phyloP scores from a whole-genome alignment of 2,113 vertebrate genomes.

The Calidris pugnax region DNA sequence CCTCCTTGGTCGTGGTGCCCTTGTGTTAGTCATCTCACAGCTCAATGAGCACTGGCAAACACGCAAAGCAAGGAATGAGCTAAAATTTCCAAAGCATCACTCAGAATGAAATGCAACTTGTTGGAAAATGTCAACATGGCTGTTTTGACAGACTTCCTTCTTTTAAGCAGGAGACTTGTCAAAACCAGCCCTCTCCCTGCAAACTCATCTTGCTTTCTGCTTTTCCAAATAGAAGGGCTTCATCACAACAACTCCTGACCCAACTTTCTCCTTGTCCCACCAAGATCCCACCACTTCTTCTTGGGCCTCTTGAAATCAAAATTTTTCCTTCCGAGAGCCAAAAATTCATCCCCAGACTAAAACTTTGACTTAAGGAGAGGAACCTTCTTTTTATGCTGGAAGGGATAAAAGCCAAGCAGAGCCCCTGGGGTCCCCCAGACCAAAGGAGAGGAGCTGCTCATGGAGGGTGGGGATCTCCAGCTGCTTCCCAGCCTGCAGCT shows the following conservation, averaged over 20 bases:
- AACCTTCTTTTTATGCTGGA: neutral
- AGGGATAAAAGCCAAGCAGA: neutral
- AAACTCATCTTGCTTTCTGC: neutral
- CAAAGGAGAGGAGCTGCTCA: neutral
- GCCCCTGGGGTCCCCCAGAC: neutral
- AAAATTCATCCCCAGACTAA: neutral
- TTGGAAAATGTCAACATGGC: conserved; percentile 52
- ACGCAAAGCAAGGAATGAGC: neutral
- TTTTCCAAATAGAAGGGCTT: neutral
- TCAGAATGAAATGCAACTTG: neutral
- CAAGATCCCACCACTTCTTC: neutral
- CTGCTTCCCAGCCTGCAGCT: neutral
- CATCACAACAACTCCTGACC: neutral
- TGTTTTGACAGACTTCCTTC: conserved; percentile 51
- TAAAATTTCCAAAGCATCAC: conserved; percentile 24
- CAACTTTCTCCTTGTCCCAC: neutral
- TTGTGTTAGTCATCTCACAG: neutral
- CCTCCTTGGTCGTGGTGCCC: neutral
- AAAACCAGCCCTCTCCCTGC: neutral
- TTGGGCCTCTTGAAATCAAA: neutral
- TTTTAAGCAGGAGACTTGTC: conserved; percentile 5
- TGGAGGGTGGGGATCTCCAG: neutral
- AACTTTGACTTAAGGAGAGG: neutral
- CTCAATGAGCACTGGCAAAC: neutral
- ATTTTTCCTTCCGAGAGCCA: neutral